Evolutionary conservation across 2,113 vertebrate genomes (phyloP).

Genomic region (Chaenocephalus aceratus): DNA sequence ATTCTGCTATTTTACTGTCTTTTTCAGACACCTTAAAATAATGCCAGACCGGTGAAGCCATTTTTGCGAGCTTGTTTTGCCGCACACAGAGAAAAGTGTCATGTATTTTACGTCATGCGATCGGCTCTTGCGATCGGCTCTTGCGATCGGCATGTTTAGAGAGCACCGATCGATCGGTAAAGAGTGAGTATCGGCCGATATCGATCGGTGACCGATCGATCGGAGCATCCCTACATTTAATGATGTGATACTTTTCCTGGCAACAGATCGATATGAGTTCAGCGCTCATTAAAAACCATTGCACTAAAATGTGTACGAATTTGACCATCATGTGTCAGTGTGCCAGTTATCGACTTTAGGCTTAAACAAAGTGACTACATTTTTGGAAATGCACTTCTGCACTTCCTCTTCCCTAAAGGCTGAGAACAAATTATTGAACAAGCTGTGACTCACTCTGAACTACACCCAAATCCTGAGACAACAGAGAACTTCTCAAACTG

Average conservation of each 20-base stretch:
- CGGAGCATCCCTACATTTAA: background rate
- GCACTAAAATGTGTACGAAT: background rate
- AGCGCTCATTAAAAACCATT: constrained; percentile 22
- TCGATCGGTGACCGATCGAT: too few relatives aligned
- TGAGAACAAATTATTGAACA: background rate
- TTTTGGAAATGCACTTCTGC: background rate
- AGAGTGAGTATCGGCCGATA: too few relatives aligned
- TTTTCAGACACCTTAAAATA: too few relatives aligned
- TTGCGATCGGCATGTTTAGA: too few relatives aligned
- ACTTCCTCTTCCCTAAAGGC: background rate
- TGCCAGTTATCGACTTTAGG: constrained; percentile 2
- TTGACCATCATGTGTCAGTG: background rate
- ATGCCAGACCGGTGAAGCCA: too few relatives aligned
- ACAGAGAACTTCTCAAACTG: background rate
- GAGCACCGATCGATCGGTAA: too few relatives aligned
- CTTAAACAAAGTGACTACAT: constrained; percentile 1
- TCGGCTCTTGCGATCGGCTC: too few relatives aligned
- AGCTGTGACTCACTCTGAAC: background rate
- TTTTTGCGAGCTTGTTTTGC: too few relatives aligned
- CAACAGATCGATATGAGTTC: constrained; percentile 40
- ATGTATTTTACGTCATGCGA: too few relatives aligned
- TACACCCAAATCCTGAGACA: background rate
- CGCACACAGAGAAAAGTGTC: too few relatives aligned
- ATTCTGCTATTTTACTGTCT: too few relatives aligned
- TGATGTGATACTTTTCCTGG: constrained; percentile 21